Evolutionary conservation across 2,113 vertebrate genomes (phyloP), one percentile per base, ranked within the genome.

Genomic region (Kryptolebias marmoratus): DNA sequence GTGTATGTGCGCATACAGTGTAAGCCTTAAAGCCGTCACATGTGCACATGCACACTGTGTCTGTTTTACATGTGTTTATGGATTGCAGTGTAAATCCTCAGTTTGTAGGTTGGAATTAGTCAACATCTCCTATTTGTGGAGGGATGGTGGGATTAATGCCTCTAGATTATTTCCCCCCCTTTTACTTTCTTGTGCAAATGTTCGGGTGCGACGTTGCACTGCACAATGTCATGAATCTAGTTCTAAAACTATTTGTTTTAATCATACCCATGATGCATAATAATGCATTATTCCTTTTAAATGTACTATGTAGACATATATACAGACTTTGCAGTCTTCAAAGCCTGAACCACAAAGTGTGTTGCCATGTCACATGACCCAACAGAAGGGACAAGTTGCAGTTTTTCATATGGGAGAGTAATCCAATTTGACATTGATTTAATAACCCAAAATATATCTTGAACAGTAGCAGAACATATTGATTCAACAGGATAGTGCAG

Each of bases 31-130:
- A 79, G 54, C 83, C 73, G 58, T 66, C 60, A 73, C 56, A 76
- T 72, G 53, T 60, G 49, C 66, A 75, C 45, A 66, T 82, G 76
- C 62, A 72, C 66, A 48, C 65, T 60, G 54, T 77, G 54, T 83
- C 36, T 87, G 61, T 73, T 55, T 75, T 77, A 79, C 66, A 76
- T 83, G 83, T 83, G 74, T 66, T 69, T 77, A 71, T 79, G 72
- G 48, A 61, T 71, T 63, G 72, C 61, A 68, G 64, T 57, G 50
- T 77, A 86, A 90, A 88, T 87, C 88, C 79, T 57, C 50, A 66
- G 58, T 81, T 84, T 84, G 87, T 83, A 89, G 87, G 75, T 64
- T 85, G 83, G 77, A 87, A 84, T 88, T 88, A 87, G 70, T 87
- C 67, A 71, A 64, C 72, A 77, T 79, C 65, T 75, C 73, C 45